Evolutionary conservation across 2,797 vertebrate species (phyloP).

Genomic region (Phoeniculus purpureus): DNA sequence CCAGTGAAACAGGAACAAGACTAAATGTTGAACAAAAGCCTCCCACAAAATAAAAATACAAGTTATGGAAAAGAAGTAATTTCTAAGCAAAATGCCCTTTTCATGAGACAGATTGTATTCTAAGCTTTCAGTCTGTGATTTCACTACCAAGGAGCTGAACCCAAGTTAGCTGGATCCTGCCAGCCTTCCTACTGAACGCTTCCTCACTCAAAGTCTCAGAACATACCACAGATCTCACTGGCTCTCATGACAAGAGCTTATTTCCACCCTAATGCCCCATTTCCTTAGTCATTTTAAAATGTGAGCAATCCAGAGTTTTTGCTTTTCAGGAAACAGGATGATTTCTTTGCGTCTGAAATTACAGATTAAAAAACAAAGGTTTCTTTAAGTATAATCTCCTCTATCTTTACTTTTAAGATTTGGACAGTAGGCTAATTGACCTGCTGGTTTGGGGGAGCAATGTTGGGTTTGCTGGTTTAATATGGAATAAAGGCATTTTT

Average conservation of each 20-base stretch:
- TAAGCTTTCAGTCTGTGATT: neutral
- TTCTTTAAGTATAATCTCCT: neutral
- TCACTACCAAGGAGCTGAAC: neutral
- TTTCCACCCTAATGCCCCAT: neutral
- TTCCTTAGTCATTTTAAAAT: neutral
- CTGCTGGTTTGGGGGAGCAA: neutral
- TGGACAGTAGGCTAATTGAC: constrained; percentile 47
- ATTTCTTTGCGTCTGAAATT: neutral
- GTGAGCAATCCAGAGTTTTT: neutral
- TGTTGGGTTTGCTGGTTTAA: neutral
- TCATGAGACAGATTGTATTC: neutral
- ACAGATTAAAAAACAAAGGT: neutral
- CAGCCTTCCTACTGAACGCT: neutral
- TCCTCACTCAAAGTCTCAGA: neutral
- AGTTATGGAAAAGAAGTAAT: neutral
- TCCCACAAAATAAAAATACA: neutral
- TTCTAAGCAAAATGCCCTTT: neutral
- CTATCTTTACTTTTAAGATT: neutral
- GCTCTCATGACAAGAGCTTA: neutral
- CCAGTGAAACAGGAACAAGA: neutral
- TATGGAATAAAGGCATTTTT: constrained; percentile 53
- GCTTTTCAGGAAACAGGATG: neutral
- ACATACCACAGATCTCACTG: neutral
- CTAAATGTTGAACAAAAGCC: neutral
- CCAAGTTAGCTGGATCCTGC: neutral